Percentiles rank a stretch among this genome's conserved stretches.
Evolutionary conservation across 2,888 invertebrate genomes (phyloP).

Genomic region (Neoaliturus tenellus): DNA sequence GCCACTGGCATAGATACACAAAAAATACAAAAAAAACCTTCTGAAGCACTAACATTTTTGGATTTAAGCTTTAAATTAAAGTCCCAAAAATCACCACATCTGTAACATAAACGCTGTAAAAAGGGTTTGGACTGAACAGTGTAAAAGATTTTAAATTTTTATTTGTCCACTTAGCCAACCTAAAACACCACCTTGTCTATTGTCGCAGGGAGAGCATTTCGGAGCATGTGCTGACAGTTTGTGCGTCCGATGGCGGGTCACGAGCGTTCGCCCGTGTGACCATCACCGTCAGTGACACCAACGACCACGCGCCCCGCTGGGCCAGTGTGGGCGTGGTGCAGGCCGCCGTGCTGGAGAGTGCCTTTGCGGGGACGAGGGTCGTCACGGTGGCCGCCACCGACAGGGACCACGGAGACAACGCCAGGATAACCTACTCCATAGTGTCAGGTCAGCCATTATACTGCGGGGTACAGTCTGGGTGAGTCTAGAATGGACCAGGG

Average conservation of each 20-base stretch:
- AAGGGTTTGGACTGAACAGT: too few relatives aligned
- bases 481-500: too few relatives aligned
- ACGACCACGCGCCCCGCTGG: slow-evolving; percentile 93
- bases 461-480: too few relatives aligned
- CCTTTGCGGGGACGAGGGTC: slow-evolving; percentile 83
- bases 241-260: slow-evolving; percentile 92
- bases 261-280: slow-evolving; percentile 88
- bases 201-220: slow-evolving; percentile 81
- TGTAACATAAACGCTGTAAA: too few relatives aligned
- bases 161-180: too few relatives aligned
- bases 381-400: slow-evolving; percentile 86
- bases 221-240: slow-evolving; percentile 89
- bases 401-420: slow-evolving; percentile 88
- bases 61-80: too few relatives aligned
- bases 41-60: too few relatives aligned
- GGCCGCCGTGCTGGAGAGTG: slow-evolving; percentile 85
- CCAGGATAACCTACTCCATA: slow-evolving; percentile 87
- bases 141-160: too few relatives aligned
- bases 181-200: too few relatives aligned
- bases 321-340: slow-evolving; percentile 83
- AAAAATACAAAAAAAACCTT: too few relatives aligned
- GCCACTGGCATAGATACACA: too few relatives aligned
- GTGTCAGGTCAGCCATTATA: slow-evolving; percentile 79
- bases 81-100: too few relatives aligned
- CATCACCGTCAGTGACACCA: slow-evolving; percentile 88